Base-by-base conservation (phyloP, 92 coral and sea anemone genomes). In the Umimayanthus chanpuru region DNA sequence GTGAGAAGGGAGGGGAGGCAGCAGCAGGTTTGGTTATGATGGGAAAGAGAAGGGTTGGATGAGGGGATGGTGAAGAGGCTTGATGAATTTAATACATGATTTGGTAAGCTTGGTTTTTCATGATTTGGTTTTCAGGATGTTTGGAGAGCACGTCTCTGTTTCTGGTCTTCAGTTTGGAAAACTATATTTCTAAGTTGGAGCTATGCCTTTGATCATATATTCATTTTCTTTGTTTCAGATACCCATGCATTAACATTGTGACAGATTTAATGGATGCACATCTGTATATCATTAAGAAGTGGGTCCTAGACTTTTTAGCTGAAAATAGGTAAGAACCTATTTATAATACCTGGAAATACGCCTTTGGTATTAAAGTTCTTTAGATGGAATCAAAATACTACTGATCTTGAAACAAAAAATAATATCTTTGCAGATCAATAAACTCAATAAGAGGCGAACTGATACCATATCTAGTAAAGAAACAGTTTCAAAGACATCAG, bases 401-500 rank as follows among this genome's bases (percentile, higher is more conserved):
- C 58, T 53, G 14, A 53, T 11, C 58, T 53, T 11, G 18, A 53
- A 11, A 2, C 58, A 11, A 12, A 53, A 12, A 26, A 38, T 65
- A 41, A 26, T 26, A 40, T 61, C 12, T 74, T 50, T 70, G 58
- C 73, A 96, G 99, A 75, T 91, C 99, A 41, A 89, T 96, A 29
- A 94, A 92, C 56, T 91, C 99, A 58, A 90, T 96, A 73, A 95
- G 94, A 88, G 99, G 99, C 12, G 99, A 96, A 78, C 94, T 96
- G 64, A 91, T 96, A 85, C 99, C 99, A 2, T 96, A 93, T 73
- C 87, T 96, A 77, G 96, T 96, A 56, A 95, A 92, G 83, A 96
- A 96, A 79, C 99, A 96, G 89, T 96, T 95, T 80, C 96, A 94
- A 76, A 93, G 89, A 85, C 88, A 85, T 8, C 93, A 91, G 85